Evolutionary conservation across 2,113 vertebrate genomes (phyloP).

Genomic region (Cercocebus atys): DNA sequence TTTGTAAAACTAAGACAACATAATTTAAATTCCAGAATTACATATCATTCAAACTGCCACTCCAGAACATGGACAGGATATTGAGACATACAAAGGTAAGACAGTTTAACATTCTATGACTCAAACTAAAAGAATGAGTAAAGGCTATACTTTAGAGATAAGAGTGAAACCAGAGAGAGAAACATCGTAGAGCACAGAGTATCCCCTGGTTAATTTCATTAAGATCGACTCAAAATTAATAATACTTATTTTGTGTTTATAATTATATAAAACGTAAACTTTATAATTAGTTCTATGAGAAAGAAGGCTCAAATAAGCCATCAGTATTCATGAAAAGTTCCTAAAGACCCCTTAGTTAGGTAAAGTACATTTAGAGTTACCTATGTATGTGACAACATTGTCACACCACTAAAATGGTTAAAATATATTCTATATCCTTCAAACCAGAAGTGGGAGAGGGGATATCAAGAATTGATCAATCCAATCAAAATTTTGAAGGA

Average conservation of each 20-base stretch:
- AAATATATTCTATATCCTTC: neutral
- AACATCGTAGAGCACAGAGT: neutral
- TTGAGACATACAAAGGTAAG: neutral
- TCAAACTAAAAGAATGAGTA: neutral
- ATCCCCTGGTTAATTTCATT: neutral
- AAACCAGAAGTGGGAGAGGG: neutral
- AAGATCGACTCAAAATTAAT: neutral
- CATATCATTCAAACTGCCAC: neutral
- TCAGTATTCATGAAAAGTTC: neutral
- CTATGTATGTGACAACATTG: neutral
- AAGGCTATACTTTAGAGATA: neutral
- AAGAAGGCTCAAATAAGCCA: neutral
- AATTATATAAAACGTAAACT: neutral
- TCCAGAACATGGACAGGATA: neutral
- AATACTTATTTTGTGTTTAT: neutral
- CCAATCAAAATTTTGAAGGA: neutral
- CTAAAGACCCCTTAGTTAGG: neutral
- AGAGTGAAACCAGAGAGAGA: neutral
- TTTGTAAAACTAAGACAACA: neutral
- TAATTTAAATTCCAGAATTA: neutral
- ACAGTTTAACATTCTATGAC: neutral
- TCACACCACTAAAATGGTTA: neutral
- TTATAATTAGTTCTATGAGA: neutral
- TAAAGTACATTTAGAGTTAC: neutral
- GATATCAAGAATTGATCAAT: neutral